Conservation (phyloP, 2,113 vertebrate species). For the Vidua macroura region DNA sequence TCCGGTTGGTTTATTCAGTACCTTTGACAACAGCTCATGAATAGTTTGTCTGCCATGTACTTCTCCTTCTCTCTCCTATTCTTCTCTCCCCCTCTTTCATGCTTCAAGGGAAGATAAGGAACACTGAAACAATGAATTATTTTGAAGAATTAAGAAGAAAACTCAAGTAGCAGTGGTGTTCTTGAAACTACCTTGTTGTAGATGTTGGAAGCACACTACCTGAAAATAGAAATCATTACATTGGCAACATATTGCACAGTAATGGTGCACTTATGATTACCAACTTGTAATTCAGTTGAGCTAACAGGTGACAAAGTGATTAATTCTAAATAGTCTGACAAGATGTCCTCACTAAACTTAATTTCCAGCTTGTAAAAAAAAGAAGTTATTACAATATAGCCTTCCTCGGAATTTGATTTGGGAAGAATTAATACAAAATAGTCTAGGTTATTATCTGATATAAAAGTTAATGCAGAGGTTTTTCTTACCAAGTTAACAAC, state of each 20-base stretch:
- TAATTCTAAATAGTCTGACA: not conserved
- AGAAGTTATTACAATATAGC: not conserved
- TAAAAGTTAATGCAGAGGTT: conserved; percentile 34
- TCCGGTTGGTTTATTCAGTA: not conserved
- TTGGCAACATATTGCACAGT: not conserved
- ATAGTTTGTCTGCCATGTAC: not conserved
- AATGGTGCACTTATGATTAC: not conserved
- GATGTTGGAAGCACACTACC: too few relatives aligned
- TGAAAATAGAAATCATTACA: not conserved
- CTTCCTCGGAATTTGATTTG: conserved; percentile 1
- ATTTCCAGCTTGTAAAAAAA: not conserved
- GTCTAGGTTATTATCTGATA: not conserved
- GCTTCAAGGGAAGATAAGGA: not conserved
- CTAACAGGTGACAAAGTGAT: not conserved
- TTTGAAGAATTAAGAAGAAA: not conserved
- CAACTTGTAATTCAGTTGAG: not conserved
- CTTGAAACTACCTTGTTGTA: not conserved
- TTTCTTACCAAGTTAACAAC: conserved; percentile 33
- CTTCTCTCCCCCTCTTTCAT: not conserved
- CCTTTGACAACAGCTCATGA: not conserved
- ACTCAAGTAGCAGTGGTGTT: not conserved
- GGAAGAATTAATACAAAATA: conserved; percentile 13
- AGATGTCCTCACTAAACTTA: not conserved
- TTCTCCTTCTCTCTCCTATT: not conserved
- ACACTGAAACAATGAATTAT: not conserved